Conservation (phyloP, 92 coral and sea anemone species). For the Scolanthus callimorphus region DNA sequence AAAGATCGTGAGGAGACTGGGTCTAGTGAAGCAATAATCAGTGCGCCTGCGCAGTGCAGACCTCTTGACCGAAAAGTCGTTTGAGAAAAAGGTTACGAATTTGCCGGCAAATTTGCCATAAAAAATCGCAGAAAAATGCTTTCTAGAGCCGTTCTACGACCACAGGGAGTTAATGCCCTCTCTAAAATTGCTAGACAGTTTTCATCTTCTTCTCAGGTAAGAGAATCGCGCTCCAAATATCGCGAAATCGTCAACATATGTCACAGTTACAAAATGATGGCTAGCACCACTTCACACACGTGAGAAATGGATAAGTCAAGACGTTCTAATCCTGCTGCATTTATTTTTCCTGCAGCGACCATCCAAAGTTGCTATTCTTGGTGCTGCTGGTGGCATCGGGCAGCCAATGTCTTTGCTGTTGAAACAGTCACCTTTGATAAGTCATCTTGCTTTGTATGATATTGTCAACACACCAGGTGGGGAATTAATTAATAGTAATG, state of each 20-base stretch:
- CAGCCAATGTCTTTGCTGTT: conserved; percentile 95
- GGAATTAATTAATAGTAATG: no score
- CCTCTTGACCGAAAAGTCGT: background rate
- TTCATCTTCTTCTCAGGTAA: conserved; percentile 81
- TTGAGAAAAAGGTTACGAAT: background rate
- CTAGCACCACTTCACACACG: no score
- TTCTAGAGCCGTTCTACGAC: conserved; percentile 58
- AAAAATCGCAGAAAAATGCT: conserved; percentile 39
- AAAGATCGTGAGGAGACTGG: no score
- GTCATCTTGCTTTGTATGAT: conserved; percentile 94
- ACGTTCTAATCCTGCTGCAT: background rate
- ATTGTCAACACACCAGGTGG: conserved; percentile 98
- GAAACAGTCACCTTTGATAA: conserved; percentile 86
- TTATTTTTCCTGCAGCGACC: conserved; percentile 41
- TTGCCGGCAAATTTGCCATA: background rate
- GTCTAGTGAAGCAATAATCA: background rate
- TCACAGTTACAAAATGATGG: no score
- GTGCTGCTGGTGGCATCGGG: conserved; percentile 99
- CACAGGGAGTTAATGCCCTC: conserved; percentile 44
- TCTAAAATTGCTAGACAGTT: conserved; percentile 48
- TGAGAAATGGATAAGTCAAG: background rate
- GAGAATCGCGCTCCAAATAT: background rate
- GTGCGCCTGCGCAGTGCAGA: background rate
- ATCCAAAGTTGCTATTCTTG: conserved; percentile 97
- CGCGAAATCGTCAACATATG: background rate